Percentiles rank a stretch among this genome's conserved stretches.
These are phyloP conservation scores for Nicator chloris DNA, from an alignment of 2,113 vertebrate genomes.

Conservation along the genomic window DNA sequence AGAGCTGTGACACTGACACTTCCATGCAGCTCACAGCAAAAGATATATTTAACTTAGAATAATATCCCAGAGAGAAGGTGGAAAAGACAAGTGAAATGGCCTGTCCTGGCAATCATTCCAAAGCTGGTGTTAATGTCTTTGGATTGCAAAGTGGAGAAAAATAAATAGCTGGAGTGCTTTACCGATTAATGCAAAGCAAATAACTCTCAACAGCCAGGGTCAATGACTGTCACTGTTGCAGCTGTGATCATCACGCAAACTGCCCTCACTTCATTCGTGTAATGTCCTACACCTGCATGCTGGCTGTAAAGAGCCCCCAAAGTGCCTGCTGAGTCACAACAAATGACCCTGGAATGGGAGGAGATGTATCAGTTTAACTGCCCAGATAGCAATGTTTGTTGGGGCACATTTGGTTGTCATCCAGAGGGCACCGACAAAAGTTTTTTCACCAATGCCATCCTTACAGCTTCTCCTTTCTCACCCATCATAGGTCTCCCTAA, in stretches of 20 bases:
- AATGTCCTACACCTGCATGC: slow-evolving; percentile 44
- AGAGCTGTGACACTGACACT: neutral
- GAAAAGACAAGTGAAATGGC: slow-evolving; percentile 20
- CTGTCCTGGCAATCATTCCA: slow-evolving; percentile 24
- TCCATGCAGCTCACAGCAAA: neutral
- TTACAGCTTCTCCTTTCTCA: neutral
- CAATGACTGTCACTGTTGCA: slow-evolving; percentile 48
- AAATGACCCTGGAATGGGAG: neutral
- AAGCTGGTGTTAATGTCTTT: slow-evolving; percentile 18
- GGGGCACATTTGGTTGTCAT: neutral
- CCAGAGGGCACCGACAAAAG: neutral
- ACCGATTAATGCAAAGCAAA: slow-evolving; percentile 42
- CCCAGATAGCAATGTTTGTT: neutral
- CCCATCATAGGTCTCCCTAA: neutral
- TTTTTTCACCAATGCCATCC: neutral
- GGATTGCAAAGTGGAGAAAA: slow-evolving; percentile 26
- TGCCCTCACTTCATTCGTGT: slow-evolving; percentile 14
- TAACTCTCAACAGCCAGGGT: slow-evolving; percentile 37
- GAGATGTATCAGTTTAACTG: neutral
- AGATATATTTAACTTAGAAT: slow-evolving; percentile 17
- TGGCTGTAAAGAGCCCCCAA: neutral
- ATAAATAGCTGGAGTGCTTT: slow-evolving; percentile 48
- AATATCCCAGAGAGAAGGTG: neutral
- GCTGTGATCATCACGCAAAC: slow-evolving; percentile 7
- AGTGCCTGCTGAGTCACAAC: slow-evolving; percentile 26